Evolutionary conservation across 1,140 invertebrate species (phyloP), one percentile per base, ranked within the genome.

Genomic region (Camponotus pennsylvanicus): DNA sequence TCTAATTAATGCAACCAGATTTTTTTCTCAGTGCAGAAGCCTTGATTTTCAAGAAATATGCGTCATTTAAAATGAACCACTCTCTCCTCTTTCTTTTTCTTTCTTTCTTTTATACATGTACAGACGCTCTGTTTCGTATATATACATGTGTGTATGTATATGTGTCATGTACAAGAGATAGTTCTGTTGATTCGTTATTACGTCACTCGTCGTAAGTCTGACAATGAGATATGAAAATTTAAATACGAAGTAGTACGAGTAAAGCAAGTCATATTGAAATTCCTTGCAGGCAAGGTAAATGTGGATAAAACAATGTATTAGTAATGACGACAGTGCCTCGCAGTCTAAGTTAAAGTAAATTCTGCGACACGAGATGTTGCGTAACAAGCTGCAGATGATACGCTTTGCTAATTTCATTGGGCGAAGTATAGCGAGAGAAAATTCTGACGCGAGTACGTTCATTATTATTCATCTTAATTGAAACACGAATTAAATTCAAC

Each of bases 401-500:
- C 55, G 79, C 69, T 78, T 49, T 80, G 49, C 66, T 80, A 73
- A 59, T 82, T 82, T 82, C 70, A 70, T 45, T 32, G 49, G 75
- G 61, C 69, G 13, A 73, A 82, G 40, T 70, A 80, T 71, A 55
- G 77, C 37, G 79, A 13, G 55, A n/a, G 79, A 75, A 83, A 83
- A 83, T 83, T 45, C 69, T 73, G 79, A 83, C 40, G 79, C 79
- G 79, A 82, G 79, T 71, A 45, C 55, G 69, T 40, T 73, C 55
- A 42, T 83, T 83, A 83, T 71, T 77, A 85, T 82, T 82, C 59
- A n/a, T 77, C 75, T 76, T 85, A 85, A 34, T 87, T 59, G 85
- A 71, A 86, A 75, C 57, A 73, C 52, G 52, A 75, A 80, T 63
- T 70, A 87, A 87, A 87, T 61, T 69, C 55, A 55, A 82, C 76